phyloP scores from a whole-genome alignment of 1,140 invertebrate species.

The Bombus balteatus region DNA sequence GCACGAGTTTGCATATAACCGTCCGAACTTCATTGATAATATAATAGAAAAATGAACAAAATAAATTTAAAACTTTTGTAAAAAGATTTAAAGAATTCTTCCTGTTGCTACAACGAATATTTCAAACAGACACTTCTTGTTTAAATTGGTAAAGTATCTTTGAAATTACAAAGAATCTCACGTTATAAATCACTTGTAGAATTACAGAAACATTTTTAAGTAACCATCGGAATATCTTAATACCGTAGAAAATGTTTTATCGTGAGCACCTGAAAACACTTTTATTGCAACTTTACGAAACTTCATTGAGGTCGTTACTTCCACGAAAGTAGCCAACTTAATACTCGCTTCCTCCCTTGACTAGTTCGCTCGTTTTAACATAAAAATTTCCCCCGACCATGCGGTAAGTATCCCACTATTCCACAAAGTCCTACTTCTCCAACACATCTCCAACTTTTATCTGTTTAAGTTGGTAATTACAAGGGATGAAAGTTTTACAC shows the following conservation, averaged over 20 bases:
- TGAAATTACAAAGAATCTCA: not conserved
- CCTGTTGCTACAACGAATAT: too few species aligned
- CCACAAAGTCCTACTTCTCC: too few species aligned
- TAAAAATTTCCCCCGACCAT: not conserved
- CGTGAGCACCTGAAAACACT: not conserved
- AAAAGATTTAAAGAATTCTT: too few species aligned
- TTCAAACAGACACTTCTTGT: too few species aligned
- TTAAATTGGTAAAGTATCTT: too few species aligned
- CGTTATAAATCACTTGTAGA: not conserved
- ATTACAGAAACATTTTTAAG: not conserved
- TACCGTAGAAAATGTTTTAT: not conserved
- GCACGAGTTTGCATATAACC: too few species aligned
- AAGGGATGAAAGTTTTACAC: constrained; percentile 17
- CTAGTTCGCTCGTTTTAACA: not conserved
- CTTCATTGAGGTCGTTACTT: not conserved
- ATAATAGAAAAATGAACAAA: too few species aligned
- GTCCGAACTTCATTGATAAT: too few species aligned
- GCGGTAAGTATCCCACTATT: not conserved
- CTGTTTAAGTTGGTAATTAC: constrained; percentile 9
- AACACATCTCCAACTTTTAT: too few species aligned
- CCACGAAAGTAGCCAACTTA: not conserved
- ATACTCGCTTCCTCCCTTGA: not conserved
- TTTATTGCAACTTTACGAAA: not conserved
- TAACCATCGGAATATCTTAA: not conserved
- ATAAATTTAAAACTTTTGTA: too few species aligned